phyloP scores from a whole-genome alignment of 2,797 vertebrate species.

The Peromyscus melanophrys region DNA sequence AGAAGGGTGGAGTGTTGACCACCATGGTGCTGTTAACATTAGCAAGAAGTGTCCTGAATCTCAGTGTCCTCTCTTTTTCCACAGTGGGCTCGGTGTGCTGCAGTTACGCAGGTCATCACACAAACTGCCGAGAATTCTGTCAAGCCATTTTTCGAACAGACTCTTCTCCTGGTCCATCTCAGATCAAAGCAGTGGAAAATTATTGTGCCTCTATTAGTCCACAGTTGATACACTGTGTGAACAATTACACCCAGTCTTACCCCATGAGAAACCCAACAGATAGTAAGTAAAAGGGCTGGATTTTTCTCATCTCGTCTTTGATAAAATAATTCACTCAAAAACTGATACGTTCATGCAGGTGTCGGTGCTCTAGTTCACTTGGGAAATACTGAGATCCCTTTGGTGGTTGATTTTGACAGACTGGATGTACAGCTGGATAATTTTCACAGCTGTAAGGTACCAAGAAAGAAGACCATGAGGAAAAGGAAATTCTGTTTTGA shows the following conservation, averaged over 20 bases:
- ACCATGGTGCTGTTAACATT: not conserved
- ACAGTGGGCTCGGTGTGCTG: constrained; percentile 98
- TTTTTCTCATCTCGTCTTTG: constrained; percentile 26
- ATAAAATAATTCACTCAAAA: constrained; percentile 51
- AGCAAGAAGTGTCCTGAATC: constrained; percentile 47
- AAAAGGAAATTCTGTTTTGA: constrained; percentile 32
- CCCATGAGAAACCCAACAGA: constrained; percentile 97
- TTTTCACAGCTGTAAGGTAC: constrained; percentile 27
- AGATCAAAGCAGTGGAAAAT: constrained; percentile 97
- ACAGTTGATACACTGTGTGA: constrained; percentile 96
- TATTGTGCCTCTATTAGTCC: constrained; percentile 96
- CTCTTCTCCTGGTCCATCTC: constrained; percentile 97
- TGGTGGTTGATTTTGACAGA: constrained; percentile 59
- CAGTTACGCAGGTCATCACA: constrained; percentile 97
- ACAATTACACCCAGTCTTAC: constrained; percentile 98
- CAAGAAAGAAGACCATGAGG: constrained; percentile 27
- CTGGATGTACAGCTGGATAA: not conserved
- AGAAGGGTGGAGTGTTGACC: not conserved
- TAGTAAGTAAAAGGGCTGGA: constrained; percentile 92
- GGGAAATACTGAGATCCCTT: constrained; percentile 6
- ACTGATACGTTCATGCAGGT: not conserved
- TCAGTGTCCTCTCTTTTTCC: constrained; percentile 65
- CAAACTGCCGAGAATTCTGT: constrained; percentile 98
- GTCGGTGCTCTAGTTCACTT: constrained; percentile 13
- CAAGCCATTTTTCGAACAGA: constrained; percentile 99